Evolutionary conservation across 2,113 vertebrate species (phyloP), one percentile per base, ranked within the genome.

Genomic region (Gadus macrocephalus): DNA sequence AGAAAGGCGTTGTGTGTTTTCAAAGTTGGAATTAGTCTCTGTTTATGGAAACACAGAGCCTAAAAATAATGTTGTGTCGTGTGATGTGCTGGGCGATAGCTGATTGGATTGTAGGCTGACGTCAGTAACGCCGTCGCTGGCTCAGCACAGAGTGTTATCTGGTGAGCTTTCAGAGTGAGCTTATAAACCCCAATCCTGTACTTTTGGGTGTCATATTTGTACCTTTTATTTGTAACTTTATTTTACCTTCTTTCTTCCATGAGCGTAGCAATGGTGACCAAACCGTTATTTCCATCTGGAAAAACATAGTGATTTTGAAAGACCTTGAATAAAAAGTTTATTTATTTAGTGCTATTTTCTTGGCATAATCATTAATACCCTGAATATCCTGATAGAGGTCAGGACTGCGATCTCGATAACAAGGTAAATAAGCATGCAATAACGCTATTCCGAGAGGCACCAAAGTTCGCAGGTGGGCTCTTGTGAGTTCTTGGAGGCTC

Each of bases 401-500:
- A 19, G 19, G 42, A 62, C 61, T 9, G 66, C 17, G 58, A 64
- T 75, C 61, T 75, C 68, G 15, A 75, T 79, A 71, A 76, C 72
- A 79, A 78, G 71, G 56, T 68, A 84, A 35, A 79, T 68, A 67
- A 69, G 79, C 76, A 78, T 61, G 67, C 69, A 71, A 27, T 25
- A 62, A 56, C 69, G 27, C 19, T 59, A 31, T 70, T 64, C 71
- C 67, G 60, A 16, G 55, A 60, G 20, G 71, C 75, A 78, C 75
- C 85, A 85, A 76, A 82, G 85, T 84, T 85, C 84, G 82, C 61
- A 76, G 19, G 64, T 67, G 68, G 68, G 68, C 62, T 85, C 73
- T 85, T 88, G 11, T 90, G 81, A 89, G 88, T 92, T 88, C 83
- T 83, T 65, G 77, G 86, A 86, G 88, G 73, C 2, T 25, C 25